These are phyloP conservation scores for Nesometra sesokonis DNA, from an alignment of 35 echinoderm and acorn worm species.

Conservation along the genomic window DNA sequence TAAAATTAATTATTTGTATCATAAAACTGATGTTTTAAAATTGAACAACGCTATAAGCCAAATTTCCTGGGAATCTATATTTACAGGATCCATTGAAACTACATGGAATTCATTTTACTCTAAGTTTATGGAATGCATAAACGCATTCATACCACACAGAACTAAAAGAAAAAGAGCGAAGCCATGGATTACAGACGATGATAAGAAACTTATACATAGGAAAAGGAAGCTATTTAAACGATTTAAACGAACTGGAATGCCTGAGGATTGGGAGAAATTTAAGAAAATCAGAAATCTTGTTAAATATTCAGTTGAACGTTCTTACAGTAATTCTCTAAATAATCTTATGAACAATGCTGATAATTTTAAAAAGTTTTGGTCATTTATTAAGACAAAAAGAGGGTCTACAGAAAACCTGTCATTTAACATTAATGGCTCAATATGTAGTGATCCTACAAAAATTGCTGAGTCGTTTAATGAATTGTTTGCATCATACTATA, in stretches of 20 bases:
- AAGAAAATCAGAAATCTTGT: no score
- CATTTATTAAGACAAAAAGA: neutral
- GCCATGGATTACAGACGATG: neutral
- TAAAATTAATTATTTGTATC: no score
- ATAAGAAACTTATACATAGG: neutral
- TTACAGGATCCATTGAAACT: no score
- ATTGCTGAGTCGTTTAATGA: no score
- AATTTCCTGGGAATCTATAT: no score
- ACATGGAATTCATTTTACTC: no score
- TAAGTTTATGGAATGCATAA: neutral
- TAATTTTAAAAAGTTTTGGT: neutral
- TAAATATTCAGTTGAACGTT: neutral
- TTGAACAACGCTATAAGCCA: no score
- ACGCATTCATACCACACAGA: neutral
- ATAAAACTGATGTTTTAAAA: no score
- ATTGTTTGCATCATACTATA: no score
- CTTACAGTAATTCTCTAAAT: neutral
- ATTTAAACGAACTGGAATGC: neutral
- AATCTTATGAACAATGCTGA: neutral
- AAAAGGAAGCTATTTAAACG: neutral
- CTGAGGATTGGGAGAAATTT: no score
- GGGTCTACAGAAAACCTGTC: neutral
- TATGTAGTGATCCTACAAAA: neutral
- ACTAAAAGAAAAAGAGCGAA: neutral
- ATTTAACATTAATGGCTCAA: neutral